Evolutionary conservation across 2,888 invertebrate genomes (phyloP), one percentile per base, ranked within the genome.

Genomic region (Tachina lurida): DNA sequence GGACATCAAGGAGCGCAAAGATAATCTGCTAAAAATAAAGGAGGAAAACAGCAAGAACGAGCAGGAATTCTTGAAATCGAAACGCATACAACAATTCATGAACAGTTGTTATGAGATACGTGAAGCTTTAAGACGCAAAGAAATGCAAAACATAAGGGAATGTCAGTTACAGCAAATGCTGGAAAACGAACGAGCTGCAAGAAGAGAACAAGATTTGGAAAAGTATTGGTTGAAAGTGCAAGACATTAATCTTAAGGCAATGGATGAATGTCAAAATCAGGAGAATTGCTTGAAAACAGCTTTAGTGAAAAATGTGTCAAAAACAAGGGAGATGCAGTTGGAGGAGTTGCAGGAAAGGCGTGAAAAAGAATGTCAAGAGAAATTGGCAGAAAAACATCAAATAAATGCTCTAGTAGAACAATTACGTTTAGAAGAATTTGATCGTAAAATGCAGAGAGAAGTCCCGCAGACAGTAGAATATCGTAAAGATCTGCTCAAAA

Each of bases 71-170:
- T 80, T 91, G 3, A 88, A 90, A 15, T 60, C 86, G 5, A 92
- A 91, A 85, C 89, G 89, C 13, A 76, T 90, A 17, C 91, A 92
- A 49, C 91, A 91, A 75, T 87, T 89, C 15, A 91, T 92, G 90
- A 77, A 88, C n/a, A 90, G 90, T 76, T 92, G 92, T 77, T 89
- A 91, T 74, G 91, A 91, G 74, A 89, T 92, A 49, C 91, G 92
- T 13, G 90, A 91, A 56, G 90, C 89, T 0, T 62, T 92, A 84
- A 89, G 91, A 1, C 88, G 82, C 47, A 89, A 90, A 73, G 90
- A 91, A 75, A 78, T 89, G 39, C 85, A 79, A 15, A 89, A 91
- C 17, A 89, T 88, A 1, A 90, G 89, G 54, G 77, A 89, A 15
- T 89, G 90, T n/a, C 91, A 90, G 68, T 88, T 90, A 78, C 90